Base-by-base conservation (phyloP, 2,888 invertebrate genomes). In the Hydraecia micacea region DNA sequence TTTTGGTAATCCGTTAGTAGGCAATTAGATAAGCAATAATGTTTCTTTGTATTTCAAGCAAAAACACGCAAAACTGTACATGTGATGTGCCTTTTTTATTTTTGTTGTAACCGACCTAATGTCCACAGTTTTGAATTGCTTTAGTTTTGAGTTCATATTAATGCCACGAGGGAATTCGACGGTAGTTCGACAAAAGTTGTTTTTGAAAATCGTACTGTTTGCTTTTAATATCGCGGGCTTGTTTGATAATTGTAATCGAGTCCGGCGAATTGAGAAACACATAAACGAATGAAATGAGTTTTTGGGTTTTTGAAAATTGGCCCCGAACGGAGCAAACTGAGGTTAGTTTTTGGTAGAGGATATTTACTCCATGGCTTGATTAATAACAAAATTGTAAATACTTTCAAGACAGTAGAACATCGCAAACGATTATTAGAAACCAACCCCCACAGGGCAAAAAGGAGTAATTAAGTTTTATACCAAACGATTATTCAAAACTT, bases 91-190 rank as follows among this genome's bases (percentile, higher is more conserved):
- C 49, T 60, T 28, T 70, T 52, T 60, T 21, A 58, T 18, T 62
- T 49, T 67, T 3, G 7, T 66, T 46, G 71, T 49, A 21, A 60
- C 32, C 1, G 9, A 32, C 28, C 2, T 15, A 62, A 39, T 62
- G 21, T 28, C 13, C 21, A n/a, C 18, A 32, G 36, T n/a, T 72
- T 80, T 58, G 18, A 42, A 81, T 76, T 63, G 46, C 52, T 70
- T 79, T 55, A 28, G 66, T 63, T 80, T 80, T 49, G n/a, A 49
- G 62, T 80, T 71, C 42, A 39, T 60, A 80, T 28, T 46, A 55
- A 36, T 8, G 13, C 25, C 32, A 39, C 13, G 13, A 49, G 49
- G 18, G 42, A 60, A 28, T 66, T 70, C 28, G n/a, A 73, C 18
- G 3, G n/a, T 15, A 49, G 32, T 36, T 55, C 15, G 62, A 71